A percentile compares a stretch with the other conserved stretches of the same genome.
phyloP scores from a whole-genome alignment of 1,140 invertebrate genomes.

The Caenorhabditis briggsae region DNA sequence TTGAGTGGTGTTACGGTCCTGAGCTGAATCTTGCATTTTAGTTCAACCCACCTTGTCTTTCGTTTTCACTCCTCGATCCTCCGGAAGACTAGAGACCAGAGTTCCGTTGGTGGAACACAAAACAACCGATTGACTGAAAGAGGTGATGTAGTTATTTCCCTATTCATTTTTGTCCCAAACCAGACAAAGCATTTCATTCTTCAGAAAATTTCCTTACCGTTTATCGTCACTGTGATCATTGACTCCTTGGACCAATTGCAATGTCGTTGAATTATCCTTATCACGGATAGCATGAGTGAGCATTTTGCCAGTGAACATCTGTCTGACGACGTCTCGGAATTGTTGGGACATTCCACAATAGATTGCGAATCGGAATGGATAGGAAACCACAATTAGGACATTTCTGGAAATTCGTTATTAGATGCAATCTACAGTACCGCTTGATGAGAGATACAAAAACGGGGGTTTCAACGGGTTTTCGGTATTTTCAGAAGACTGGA shows the following conservation, averaged over 20 bases:
- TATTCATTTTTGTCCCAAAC: not conserved
- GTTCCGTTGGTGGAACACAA: constrained; percentile 44
- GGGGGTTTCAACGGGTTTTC: too few relatives aligned
- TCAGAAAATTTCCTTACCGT: constrained; percentile 11
- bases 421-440: too few relatives aligned
- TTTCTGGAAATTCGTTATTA: constrained; percentile 67
- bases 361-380: constrained; percentile 76
- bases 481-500: too few relatives aligned
- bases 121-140: constrained; percentile 39
- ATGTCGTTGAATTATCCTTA: constrained; percentile 60
- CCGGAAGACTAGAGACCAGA: constrained; percentile 40
- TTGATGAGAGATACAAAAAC: too few relatives aligned
- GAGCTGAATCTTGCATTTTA: not conserved
- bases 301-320: constrained; percentile 63
- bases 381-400: constrained; percentile 74
- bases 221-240: constrained; percentile 56
- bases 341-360: constrained; percentile 77
- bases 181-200: too few relatives aligned
- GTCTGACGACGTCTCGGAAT: constrained; percentile 73
- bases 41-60: constrained; percentile 32
- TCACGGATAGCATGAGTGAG: constrained; percentile 54
- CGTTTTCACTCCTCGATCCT: not conserved
- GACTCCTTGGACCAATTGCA: constrained; percentile 54
- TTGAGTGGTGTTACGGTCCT: not conserved
- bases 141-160: not conserved